Percentiles rank a stretch among this genome's conserved stretches.
Conservation (phyloP, 1,140 invertebrate genomes). For the Cotesia glomerata region DNA sequence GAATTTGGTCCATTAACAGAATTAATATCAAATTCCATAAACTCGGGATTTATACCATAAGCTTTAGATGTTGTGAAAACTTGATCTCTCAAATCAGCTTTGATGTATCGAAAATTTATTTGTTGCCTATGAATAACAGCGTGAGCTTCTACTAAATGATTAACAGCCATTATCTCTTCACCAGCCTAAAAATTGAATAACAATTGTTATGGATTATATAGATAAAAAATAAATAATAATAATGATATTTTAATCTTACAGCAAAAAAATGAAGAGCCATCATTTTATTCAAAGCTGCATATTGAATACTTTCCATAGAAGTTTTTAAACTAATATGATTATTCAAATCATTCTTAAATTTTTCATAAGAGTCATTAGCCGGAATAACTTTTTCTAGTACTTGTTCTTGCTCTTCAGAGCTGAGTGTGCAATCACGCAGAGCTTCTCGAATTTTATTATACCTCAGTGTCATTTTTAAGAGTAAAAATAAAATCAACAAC, state of each 20-base stretch:
- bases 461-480: not conserved
- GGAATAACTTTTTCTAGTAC: not conserved
- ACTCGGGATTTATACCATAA: not conserved
- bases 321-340: slow-evolving; percentile 29
- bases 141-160: not conserved
- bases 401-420: not conserved
- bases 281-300: slow-evolving; percentile 48
- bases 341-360: slow-evolving; percentile 28
- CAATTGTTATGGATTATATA: too few species aligned
- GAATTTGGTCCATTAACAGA: slow-evolving; percentile 44
- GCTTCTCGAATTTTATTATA: not conserved
- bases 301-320: slow-evolving; percentile 41
- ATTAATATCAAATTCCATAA: slow-evolving; percentile 40
- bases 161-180: not conserved
- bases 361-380: slow-evolving; percentile 20
- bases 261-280: slow-evolving; percentile 46
- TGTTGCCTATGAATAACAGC: not conserved
- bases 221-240: too few species aligned
- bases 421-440: not conserved
- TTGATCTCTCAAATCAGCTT: not conserved
- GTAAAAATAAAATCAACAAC: not conserved
- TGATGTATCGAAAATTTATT: not conserved
- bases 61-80: not conserved
- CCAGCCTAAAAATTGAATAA: not conserved
- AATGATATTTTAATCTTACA: slow-evolving; percentile 36